A percentile compares a stretch with the other conserved stretches of the same genome.
These are phyloP conservation scores for Chaetophractus vellerosus DNA, from an alignment of 2,797 vertebrate genomes.

Conservation along the genomic window DNA sequence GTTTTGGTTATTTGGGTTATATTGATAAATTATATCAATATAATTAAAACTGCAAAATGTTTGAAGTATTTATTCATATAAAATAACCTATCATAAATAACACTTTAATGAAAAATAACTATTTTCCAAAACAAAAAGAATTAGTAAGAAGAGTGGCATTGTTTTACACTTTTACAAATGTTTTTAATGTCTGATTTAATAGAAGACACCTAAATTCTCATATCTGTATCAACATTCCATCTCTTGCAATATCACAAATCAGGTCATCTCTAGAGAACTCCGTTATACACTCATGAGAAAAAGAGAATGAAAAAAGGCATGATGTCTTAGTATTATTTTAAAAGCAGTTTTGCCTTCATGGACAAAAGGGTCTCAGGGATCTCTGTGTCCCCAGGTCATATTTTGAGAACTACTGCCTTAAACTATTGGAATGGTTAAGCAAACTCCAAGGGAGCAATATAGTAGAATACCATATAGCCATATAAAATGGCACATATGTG, in stretches of 20 bases:
- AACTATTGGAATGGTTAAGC: not conserved
- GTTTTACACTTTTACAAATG: not conserved
- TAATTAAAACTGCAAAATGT: not conserved
- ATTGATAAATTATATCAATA: not conserved
- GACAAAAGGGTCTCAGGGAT: not conserved
- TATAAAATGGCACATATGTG: not conserved
- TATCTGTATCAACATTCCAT: not conserved
- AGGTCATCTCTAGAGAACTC: not conserved
- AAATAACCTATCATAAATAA: not conserved
- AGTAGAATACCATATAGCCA: no score
- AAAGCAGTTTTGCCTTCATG: not conserved
- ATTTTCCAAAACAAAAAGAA: not conserved
- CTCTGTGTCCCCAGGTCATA: not conserved
- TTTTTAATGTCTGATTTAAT: not conserved
- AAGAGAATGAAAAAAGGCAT: not conserved
- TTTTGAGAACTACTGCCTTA: not conserved
- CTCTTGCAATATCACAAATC: not conserved
- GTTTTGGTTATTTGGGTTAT: conserved; percentile 13
- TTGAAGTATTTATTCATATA: conserved; percentile 48
- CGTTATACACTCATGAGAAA: not conserved
- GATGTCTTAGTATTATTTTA: not conserved
- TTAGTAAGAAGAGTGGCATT: not conserved
- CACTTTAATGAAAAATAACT: conserved; percentile 30
- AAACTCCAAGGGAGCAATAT: not conserved
- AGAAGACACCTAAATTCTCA: not conserved